A percentile compares a stretch with the other conserved stretches of the same genome.
Conservation (phyloP, 2,113 vertebrate species). For the Brienomyrus longianalis region DNA sequence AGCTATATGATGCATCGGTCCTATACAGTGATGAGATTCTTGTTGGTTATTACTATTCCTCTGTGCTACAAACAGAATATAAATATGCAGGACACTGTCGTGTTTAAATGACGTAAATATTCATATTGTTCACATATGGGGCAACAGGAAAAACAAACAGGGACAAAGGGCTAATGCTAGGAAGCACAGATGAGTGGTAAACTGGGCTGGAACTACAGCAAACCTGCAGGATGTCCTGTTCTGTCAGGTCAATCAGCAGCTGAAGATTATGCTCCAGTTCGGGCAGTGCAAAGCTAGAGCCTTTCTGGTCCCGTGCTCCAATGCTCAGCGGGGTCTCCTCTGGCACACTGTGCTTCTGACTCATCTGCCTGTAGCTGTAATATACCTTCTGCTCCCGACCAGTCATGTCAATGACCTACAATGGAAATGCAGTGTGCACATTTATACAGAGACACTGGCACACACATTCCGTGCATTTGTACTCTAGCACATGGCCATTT, state of each 20-base stretch:
- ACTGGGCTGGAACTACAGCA: not conserved
- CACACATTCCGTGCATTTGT: not conserved
- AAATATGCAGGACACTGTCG: not conserved
- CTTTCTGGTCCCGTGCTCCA: constrained; percentile 69
- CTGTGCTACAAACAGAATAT: not conserved
- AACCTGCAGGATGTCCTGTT: constrained; percentile 93
- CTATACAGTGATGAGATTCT: not conserved
- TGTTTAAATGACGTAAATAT: not conserved
- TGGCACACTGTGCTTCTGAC: constrained; percentile 87
- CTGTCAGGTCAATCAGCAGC: constrained; percentile 89
- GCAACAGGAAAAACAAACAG: not conserved
- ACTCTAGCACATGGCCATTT: not conserved
- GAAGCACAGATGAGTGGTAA: not conserved
- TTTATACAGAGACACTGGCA: not conserved
- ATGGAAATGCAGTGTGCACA: not conserved
- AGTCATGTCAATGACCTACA: constrained; percentile 95
- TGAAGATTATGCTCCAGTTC: constrained; percentile 96
- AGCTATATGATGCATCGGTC: not conserved
- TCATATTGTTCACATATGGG: not conserved
- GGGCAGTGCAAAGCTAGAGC: constrained; percentile 74
- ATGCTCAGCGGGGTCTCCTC: constrained; percentile 68
- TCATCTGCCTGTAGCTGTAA: constrained; percentile 95
- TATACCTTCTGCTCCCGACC: constrained; percentile 93
- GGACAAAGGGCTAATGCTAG: not conserved
- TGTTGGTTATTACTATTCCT: not conserved